Conservation (phyloP, 2,888 invertebrate genomes). For the Parochlus steinenii region DNA sequence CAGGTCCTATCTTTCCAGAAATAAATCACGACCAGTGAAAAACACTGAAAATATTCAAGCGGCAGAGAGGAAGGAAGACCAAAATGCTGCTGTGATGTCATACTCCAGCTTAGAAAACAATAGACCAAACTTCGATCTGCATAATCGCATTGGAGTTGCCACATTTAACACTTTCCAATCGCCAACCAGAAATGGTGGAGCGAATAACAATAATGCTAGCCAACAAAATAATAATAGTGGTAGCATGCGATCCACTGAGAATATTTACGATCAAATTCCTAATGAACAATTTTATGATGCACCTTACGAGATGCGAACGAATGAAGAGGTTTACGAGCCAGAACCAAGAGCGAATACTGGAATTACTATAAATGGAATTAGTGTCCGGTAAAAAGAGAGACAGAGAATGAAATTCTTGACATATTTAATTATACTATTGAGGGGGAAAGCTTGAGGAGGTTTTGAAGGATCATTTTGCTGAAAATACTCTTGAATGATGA, state of each 20-base stretch:
- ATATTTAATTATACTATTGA: no score
- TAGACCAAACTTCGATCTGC: conserved; percentile 23
- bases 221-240: conserved; percentile 13
- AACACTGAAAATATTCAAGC: conserved; percentile 79
- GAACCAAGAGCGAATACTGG: conserved; percentile 23
- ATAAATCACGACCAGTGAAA: conserved; percentile 72
- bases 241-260: conserved; percentile 22
- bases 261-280: conserved; percentile 43
- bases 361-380: conserved; percentile 76
- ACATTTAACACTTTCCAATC: conserved; percentile 29
- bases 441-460: no score
- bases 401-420: no score
- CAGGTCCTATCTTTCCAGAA: conserved; percentile 32
- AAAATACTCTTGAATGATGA: no score
- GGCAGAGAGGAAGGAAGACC: conserved; percentile 70
- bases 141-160: conserved; percentile 20
- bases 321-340: conserved; percentile 39
- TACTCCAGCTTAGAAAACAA: conserved; percentile 58
- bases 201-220: conserved; percentile 31
- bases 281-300: conserved; percentile 60
- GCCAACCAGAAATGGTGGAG: conserved; percentile 25
- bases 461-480: no score
- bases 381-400: conserved; percentile 54
- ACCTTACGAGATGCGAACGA: conserved; percentile 47
- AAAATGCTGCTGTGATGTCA: conserved; percentile 77